A percentile compares a stretch with the other conserved stretches of the same genome.
Evolutionary conservation across 2,888 invertebrate species (phyloP).

Genomic region (Eupithecia abbreviata): DNA sequence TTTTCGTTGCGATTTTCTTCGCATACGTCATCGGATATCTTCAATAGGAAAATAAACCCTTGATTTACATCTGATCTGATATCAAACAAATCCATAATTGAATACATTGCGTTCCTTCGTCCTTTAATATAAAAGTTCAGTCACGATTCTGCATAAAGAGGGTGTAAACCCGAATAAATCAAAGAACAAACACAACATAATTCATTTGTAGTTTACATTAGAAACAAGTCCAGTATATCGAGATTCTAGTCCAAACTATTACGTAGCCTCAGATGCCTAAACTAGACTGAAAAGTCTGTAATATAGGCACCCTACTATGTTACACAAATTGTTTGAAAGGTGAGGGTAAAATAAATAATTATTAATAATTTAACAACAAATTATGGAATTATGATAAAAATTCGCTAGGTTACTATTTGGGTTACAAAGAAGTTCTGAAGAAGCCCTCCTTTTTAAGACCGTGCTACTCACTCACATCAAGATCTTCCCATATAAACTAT

Average conservation of each 20-base stretch:
- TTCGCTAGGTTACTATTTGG: no score
- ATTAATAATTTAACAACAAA: no score
- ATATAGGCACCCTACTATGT: no score
- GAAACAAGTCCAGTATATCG: no score
- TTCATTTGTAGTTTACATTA: no score
- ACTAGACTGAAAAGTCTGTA: no score
- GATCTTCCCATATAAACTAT: background rate
- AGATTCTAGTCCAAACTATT: no score
- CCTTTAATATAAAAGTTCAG: background rate
- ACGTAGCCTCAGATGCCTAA: no score
- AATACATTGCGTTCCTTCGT: background rate
- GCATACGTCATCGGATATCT: background rate
- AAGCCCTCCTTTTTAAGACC: background rate
- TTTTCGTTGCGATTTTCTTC: background rate
- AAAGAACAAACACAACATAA: no score
- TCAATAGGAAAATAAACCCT: background rate
- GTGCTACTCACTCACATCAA: background rate
- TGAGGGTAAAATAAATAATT: no score
- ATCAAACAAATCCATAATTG: constrained; percentile 8
- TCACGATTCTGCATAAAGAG: constrained; percentile 11
- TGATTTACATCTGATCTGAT: background rate
- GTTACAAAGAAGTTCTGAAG: background rate
- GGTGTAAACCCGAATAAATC: constrained; percentile 15
- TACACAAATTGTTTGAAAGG: no score
- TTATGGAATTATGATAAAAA: no score